These are phyloP conservation scores for Biston betularia DNA, from an alignment of 2,888 invertebrate species.

Conservation along the genomic window DNA sequence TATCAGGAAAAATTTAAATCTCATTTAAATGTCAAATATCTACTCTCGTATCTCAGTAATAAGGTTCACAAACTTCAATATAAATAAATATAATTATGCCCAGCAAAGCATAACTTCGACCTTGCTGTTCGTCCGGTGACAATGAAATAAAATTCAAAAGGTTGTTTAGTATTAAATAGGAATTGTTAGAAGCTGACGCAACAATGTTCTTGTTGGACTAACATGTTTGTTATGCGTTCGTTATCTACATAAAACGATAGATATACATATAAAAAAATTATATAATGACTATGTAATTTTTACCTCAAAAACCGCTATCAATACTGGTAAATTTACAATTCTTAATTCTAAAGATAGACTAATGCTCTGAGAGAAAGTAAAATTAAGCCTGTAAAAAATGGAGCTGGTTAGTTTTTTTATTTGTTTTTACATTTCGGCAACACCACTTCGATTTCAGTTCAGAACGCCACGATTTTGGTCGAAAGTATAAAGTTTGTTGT, in stretches of 20 bases:
- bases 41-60: not conserved
- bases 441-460: not conserved
- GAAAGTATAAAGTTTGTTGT: not conserved
- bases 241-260: not conserved
- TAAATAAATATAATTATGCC: conserved; percentile 10
- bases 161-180: conserved; percentile 6
- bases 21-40: not conserved
- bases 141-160: conserved; percentile 20
- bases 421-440: not conserved
- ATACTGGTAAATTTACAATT: too few relatives aligned
- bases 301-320: too few relatives aligned
- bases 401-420: not conserved
- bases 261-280: too few relatives aligned
- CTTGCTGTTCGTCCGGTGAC: conserved; percentile 16
- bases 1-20: not conserved
- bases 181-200: conserved; percentile 11
- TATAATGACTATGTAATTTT: too few relatives aligned
- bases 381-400: not conserved
- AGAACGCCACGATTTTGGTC: not conserved
- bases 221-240: not conserved
- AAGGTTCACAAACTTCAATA: not conserved
- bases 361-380: conserved; percentile 1
- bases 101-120: conserved; percentile 17
- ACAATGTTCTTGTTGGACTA: not conserved
- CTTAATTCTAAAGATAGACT: too few relatives aligned